Percentiles rank a stretch among this genome's conserved stretches.
These are phyloP conservation scores for Papilio machaon DNA, from an alignment of 1,140 invertebrate genomes.

Conservation along the genomic window DNA sequence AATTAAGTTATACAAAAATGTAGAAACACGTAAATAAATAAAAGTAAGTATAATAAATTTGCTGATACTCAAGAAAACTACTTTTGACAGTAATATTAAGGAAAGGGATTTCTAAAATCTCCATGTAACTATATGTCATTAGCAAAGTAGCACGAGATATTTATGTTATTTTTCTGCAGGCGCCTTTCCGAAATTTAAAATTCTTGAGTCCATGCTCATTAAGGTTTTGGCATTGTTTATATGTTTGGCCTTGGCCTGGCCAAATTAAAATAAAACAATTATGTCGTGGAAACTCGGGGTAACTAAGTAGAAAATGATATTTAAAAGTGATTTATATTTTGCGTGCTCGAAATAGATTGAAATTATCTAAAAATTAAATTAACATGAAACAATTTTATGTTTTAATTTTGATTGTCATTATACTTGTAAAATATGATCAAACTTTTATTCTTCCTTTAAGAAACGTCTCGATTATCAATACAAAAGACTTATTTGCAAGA, in stretches of 20 bases:
- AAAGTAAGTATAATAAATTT: too few species aligned
- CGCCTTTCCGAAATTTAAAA: slow-evolving; percentile 1
- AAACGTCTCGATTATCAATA: not conserved
- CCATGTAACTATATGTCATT: not conserved
- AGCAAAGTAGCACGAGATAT: not conserved
- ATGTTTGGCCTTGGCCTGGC: not conserved
- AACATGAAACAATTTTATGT: too few species aligned
- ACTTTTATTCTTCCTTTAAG: not conserved
- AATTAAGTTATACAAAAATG: too few species aligned
- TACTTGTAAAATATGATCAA: not conserved
- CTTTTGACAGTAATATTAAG: too few species aligned
- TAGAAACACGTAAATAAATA: too few species aligned
- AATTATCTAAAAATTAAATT: too few species aligned
- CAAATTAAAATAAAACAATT: not conserved
- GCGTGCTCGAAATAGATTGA: too few species aligned
- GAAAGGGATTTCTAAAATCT: not conserved
- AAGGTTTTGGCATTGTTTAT: not conserved
- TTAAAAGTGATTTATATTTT: too few species aligned
- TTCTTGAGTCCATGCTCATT: not conserved
- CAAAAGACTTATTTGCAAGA: not conserved
- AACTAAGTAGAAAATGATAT: too few species aligned
- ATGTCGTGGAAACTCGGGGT: not conserved
- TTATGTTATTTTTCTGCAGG: not conserved
- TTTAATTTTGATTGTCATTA: too few species aligned
- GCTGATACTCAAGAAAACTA: too few species aligned